Conservation (phyloP, 2,888 invertebrate species). For the Caenorhabditis doughertyi region DNA sequence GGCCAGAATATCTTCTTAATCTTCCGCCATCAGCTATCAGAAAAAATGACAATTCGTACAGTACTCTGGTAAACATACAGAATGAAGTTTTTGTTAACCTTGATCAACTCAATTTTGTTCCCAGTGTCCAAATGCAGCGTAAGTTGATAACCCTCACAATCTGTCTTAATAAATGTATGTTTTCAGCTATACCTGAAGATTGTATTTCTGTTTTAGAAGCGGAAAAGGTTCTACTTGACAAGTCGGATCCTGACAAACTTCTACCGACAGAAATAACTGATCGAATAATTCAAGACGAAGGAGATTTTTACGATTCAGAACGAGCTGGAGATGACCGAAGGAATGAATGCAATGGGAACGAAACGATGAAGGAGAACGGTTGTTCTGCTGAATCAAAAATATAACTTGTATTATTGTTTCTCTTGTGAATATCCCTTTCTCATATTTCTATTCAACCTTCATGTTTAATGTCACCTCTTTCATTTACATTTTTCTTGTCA, state of each 20-base stretch:
- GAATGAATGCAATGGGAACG: constrained; percentile 1
- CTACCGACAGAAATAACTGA: constrained; percentile 86
- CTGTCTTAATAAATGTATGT: not conserved
- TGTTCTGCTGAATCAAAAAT: not conserved
- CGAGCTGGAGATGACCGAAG: not conserved
- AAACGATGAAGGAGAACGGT: not conserved
- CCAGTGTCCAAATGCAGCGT: constrained; percentile 21
- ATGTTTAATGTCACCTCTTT: not conserved
- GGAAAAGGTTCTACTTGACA: not conserved
- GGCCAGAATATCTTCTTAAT: not conserved
- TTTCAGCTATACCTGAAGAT: not conserved
- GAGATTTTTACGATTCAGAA: constrained; percentile 89
- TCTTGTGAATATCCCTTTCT: too few species aligned
- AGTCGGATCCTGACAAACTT: not conserved
- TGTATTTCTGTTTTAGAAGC: not conserved
- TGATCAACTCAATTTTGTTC: not conserved
- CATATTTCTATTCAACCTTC: not conserved
- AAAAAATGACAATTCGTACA: not conserved
- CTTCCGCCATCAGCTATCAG: not conserved
- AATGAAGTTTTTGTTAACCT: not conserved
- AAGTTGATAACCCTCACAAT: not conserved
- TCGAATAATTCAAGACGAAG: constrained; percentile 94
- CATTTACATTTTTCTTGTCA: too few species aligned
- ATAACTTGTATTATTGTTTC: too few species aligned
- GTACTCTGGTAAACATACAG: not conserved